Conservation (phyloP, 2,113 vertebrate genomes). For the Carollia perspicillata region DNA sequence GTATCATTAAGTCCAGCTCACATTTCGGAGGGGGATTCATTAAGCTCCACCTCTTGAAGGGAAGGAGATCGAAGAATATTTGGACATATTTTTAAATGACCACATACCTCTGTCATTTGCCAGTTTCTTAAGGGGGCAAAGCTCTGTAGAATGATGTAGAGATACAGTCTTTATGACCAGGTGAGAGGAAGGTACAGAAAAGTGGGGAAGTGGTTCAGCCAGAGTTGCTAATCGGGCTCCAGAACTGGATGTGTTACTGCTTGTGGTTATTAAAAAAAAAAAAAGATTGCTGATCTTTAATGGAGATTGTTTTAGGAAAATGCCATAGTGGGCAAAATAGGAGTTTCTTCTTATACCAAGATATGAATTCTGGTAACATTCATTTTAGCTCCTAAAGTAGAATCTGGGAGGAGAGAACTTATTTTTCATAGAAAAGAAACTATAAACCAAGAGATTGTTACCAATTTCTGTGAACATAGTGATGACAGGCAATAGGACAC, state of each 20-base stretch:
- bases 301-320: background rate
- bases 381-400: background rate
- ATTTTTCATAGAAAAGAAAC: constrained; percentile 9
- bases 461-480: background rate
- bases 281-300: background rate
- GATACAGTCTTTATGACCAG: background rate
- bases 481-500: background rate
- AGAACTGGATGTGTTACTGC: background rate
- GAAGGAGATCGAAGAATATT: background rate
- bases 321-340: background rate
- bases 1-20: background rate
- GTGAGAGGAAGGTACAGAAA: background rate
- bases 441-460: background rate
- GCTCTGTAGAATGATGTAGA: background rate
- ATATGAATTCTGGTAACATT: background rate
- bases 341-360: background rate
- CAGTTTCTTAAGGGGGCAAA: background rate
- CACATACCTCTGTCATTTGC: background rate
- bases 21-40: background rate
- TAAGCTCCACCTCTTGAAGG: background rate
- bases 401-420: background rate
- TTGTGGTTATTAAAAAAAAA: background rate
- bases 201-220: background rate
- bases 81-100: background rate
- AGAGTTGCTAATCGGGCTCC: background rate